These are phyloP conservation scores for Ceyx erithaca DNA, from an alignment of 2,797 vertebrate genomes.

Conservation along the genomic window DNA sequence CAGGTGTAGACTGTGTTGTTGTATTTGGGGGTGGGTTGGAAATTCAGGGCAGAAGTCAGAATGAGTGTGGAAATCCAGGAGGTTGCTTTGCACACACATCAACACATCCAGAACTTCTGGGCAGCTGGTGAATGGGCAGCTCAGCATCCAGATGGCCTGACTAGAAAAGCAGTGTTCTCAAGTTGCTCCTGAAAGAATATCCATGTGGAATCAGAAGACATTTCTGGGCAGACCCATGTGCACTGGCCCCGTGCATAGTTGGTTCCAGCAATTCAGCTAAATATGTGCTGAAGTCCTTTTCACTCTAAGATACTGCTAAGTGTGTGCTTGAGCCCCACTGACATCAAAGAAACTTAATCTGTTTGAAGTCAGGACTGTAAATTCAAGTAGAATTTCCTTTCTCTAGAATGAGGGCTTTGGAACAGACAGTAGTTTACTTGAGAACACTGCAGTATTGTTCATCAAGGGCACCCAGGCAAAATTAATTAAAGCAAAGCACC, in stretches of 20 bases:
- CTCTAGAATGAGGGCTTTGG: slow-evolving; percentile 9
- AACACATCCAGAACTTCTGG: not conserved
- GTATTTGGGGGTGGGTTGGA: not conserved
- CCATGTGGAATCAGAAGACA: not conserved
- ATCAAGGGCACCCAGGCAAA: slow-evolving; percentile 42
- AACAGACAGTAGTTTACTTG: slow-evolving; percentile 2
- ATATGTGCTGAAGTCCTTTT: not conserved
- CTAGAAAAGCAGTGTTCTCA: not conserved
- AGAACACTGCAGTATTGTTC: slow-evolving; percentile 39
- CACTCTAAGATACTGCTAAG: not conserved
- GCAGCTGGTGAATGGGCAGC: not conserved
- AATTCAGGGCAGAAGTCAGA: not conserved
- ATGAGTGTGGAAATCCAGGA: not conserved
- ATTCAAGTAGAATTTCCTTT: slow-evolving; percentile 35
- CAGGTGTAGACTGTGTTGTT: not conserved
- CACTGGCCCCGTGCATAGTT: not conserved
- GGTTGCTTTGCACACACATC: not conserved
- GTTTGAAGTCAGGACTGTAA: slow-evolving; percentile 57
- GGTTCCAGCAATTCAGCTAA: not conserved
- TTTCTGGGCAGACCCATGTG: not conserved
- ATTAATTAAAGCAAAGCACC: slow-evolving; percentile 42
- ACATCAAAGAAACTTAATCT: slow-evolving; percentile 41
- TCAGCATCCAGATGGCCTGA: not conserved
- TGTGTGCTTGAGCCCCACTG: not conserved
- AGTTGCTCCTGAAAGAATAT: not conserved